phyloP scores from a whole-genome alignment of 2,888 invertebrate genomes.

The Nezara viridula region DNA sequence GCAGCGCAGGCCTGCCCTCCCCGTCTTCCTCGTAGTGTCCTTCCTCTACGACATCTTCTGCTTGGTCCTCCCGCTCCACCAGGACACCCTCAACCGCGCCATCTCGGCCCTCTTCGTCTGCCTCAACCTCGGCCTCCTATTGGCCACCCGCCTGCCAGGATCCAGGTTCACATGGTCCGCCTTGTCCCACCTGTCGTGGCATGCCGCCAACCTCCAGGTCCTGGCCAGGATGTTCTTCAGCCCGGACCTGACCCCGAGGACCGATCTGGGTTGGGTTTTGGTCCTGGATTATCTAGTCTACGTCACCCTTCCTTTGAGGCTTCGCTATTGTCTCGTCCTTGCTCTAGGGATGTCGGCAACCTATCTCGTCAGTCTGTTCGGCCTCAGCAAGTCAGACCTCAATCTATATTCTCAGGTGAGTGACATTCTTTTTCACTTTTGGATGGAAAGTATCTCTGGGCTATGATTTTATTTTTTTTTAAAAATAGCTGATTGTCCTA shows the following conservation, averaged over 20 bases:
- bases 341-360: constrained; percentile 75
- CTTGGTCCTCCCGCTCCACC: constrained; percentile 71
- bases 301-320: constrained; percentile 79
- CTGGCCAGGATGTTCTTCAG: constrained; percentile 76
- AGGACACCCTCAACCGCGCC: constrained; percentile 66
- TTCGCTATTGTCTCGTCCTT: constrained; percentile 75
- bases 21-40: constrained; percentile 78
- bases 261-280: constrained; percentile 80
- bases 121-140: constrained; percentile 68
- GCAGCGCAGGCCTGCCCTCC: constrained; percentile 79
- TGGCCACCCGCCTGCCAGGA: constrained; percentile 62
- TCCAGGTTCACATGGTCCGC: constrained; percentile 71
- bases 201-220: constrained; percentile 76
- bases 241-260: constrained; percentile 74
- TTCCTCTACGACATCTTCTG: constrained; percentile 78
- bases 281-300: constrained; percentile 81
- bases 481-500: no score
- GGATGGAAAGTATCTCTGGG: no score
- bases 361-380: constrained; percentile 75
- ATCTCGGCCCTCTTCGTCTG: constrained; percentile 69
- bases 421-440: neutral
- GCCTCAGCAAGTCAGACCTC: constrained; percentile 71
- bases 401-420: constrained; percentile 66
- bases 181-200: constrained; percentile 78
- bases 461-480: no score